Evolutionary conservation across 2,888 invertebrate genomes (phyloP), one percentile per base, ranked within the genome.

Genomic region (Megastigmus dorsalis): DNA sequence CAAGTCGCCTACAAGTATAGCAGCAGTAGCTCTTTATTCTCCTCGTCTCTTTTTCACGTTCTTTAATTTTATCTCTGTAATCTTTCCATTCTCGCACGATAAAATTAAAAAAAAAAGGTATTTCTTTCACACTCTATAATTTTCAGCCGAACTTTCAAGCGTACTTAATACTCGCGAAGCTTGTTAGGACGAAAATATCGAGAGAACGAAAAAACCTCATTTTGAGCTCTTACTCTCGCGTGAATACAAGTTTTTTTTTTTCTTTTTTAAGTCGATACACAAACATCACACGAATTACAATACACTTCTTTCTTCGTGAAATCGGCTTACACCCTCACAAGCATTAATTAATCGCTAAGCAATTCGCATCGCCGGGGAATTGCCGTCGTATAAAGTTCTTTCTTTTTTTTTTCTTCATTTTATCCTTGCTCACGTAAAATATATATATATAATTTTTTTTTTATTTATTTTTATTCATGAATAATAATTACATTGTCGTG

Each of bases 1-100:
- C 80, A 81, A 82, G 74, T 78, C 76, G 76, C 80, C 80, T 82
- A 83, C 80, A 79, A 81, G 72, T 84, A 82, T 38, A 70, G 80
- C 80, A 79, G 81, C 82, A 82, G 80, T 81, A 83, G 81, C 82
- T 82, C 80, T 33, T 79, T 78, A 26, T 50, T 55, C 59, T 55
- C 48, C 80, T 81, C 78, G 41, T 80, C 80, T 83, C 33, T 62
- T 26, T 52, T 63, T 41, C 57, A n/a, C n/a, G n/a, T n/a, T n/a
- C n/a, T n/a, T n/a, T n/a, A n/a, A n/a, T 41, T 54, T 9, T 62
- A 63, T 66, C 15, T 48, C 45, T 26, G 48, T 67, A 57, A 73
- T 71, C 36, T 73, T 45, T 65, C 60, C 45, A 66, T 55, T 66
- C 57, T 62, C 60, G 54, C 66, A 33, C n/a, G 15, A 62, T 55